Conservation (phyloP, 92 coral and sea anemone species). For the Zoanthus gigantus region DNA sequence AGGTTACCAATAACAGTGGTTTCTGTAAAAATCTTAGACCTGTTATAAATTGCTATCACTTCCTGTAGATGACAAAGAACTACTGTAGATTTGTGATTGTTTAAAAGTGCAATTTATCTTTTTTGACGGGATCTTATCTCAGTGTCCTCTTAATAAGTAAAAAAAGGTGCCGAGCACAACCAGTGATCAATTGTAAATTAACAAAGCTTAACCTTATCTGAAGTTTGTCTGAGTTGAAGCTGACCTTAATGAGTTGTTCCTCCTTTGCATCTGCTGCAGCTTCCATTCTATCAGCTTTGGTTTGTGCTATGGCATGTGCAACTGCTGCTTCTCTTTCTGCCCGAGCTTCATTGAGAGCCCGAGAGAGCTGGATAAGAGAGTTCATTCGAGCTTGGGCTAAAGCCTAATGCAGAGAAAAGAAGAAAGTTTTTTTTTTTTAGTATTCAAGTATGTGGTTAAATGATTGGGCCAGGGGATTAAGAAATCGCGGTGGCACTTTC, state of each 20-base stretch:
- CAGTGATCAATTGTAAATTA: background rate
- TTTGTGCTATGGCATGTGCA: conserved; percentile 88
- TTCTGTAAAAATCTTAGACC: too few species aligned
- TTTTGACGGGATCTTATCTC: too few species aligned
- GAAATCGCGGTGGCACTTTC: too few species aligned
- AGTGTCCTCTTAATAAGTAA: too few species aligned
- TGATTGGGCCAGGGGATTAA: too few species aligned
- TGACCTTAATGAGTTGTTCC: conserved; percentile 95
- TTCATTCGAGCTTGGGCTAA: conserved; percentile 98
- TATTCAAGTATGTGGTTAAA: background rate
- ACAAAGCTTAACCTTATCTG: background rate
- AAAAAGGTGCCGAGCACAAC: too few species aligned
- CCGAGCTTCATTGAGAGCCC: conserved; percentile 95
- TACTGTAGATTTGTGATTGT: too few species aligned
- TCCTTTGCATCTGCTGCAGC: conserved; percentile 97
- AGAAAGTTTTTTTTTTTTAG: background rate
- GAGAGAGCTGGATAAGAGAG: conserved; percentile 90
- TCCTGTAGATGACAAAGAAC: too few species aligned
- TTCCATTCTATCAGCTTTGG: conserved; percentile 94
- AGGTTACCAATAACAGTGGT: too few species aligned
- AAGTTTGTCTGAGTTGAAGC: background rate
- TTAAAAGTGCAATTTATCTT: too few species aligned
- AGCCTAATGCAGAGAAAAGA: conserved; percentile 53
- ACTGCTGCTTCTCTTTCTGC: conserved; percentile 93
- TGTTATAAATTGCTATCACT: too few species aligned